A percentile compares a stretch with the other conserved stretches of the same genome.
These are phyloP conservation scores for Gobio occitaniae DNA, from an alignment of 2,797 vertebrate species.

Conservation along the genomic window DNA sequence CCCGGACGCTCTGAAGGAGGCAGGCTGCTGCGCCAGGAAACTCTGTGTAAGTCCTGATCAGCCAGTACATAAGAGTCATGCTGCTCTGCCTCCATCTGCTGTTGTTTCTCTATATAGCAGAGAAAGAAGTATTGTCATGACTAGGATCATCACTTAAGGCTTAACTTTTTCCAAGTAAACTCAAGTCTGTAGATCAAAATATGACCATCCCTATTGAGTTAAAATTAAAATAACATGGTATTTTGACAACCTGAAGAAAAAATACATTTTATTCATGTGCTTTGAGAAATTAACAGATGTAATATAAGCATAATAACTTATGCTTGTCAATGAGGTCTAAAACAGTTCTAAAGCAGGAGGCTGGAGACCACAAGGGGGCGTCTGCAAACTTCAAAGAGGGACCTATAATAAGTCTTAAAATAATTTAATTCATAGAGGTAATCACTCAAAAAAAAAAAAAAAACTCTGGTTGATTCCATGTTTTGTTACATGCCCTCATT, in stretches of 20 bases:
- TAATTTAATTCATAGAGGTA: background rate
- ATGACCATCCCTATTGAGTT: no score
- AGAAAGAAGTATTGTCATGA: background rate
- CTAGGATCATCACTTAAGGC: background rate
- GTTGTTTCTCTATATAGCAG: slow-evolving; percentile 83
- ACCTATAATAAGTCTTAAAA: background rate
- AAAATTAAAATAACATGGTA: no score
- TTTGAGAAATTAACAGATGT: background rate
- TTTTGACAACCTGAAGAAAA: no score
- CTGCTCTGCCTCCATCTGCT: slow-evolving; percentile 86
- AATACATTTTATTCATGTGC: no score
- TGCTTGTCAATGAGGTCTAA: no score
- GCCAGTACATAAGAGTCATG: slow-evolving; percentile 80
- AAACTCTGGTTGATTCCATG: background rate
- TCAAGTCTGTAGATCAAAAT: no score
- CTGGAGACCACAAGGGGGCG: background rate
- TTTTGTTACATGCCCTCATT: background rate
- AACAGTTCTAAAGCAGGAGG: no score
- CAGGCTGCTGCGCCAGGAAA: slow-evolving; percentile 70
- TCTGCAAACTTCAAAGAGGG: background rate
- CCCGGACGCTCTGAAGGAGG: slow-evolving; percentile 86
- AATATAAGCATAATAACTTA: background rate
- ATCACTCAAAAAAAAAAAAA: no score
- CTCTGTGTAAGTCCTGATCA: slow-evolving; percentile 83
- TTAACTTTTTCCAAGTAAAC: background rate